Evolutionary conservation across 2,797 vertebrate species (phyloP).

Genomic region (Cheirogaleus major): DNA sequence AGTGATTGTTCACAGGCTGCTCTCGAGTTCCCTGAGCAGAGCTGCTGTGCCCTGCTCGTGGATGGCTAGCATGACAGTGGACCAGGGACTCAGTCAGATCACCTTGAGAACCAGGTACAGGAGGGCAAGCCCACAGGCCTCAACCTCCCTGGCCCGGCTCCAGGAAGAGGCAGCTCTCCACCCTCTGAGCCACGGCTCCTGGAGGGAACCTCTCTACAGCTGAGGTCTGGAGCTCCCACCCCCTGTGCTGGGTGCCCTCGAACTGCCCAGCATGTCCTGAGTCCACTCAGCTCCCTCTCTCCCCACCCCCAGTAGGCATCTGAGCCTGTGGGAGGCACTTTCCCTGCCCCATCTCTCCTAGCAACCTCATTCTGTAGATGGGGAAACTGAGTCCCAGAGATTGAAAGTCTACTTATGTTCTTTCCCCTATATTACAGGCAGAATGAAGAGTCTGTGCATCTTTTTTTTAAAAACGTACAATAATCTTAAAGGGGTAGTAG

Average conservation of each 20-base stretch:
- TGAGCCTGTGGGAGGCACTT: neutral
- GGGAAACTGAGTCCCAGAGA: constrained; percentile 13
- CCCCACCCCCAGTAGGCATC: fast-evolving
- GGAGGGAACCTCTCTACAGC: neutral
- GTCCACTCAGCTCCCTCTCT: neutral
- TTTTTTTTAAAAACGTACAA: neutral
- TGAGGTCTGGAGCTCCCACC: neutral
- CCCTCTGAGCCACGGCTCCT: neutral
- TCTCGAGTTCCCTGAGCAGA: neutral
- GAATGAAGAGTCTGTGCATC: neutral
- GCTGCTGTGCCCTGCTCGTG: neutral
- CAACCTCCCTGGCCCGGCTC: neutral
- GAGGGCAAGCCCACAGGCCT: neutral
- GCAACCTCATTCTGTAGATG: neutral
- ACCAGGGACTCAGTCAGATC: neutral
- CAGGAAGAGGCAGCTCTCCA: neutral
- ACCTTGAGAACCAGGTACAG: neutral
- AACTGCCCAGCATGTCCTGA: neutral
- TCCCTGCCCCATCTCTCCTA: neutral
- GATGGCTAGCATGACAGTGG: neutral
- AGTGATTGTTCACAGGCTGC: too few species aligned
- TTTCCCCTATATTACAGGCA: neutral
- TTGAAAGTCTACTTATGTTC: neutral
- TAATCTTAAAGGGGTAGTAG: neutral
- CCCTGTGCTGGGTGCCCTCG: neutral